phyloP scores from a whole-genome alignment of 2,113 vertebrate genomes.

The Passer montanus region DNA sequence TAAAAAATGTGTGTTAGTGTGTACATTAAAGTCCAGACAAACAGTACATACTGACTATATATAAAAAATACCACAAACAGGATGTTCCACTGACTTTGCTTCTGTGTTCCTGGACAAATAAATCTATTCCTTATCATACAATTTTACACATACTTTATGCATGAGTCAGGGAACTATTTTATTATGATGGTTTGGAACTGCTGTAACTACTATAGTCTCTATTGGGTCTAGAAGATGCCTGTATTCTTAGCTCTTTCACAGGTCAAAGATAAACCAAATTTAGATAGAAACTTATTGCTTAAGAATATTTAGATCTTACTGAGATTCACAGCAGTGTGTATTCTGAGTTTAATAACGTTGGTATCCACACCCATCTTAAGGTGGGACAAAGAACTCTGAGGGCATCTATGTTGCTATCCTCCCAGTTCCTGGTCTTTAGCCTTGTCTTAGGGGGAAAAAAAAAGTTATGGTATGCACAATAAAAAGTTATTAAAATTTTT shows the following conservation, averaged over 20 bases:
- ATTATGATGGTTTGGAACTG: neutral
- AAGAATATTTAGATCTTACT: neutral
- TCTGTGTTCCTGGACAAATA: neutral
- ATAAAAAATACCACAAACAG: slow-evolving; percentile 57
- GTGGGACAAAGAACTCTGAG: neutral
- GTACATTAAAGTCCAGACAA: slow-evolving; percentile 59
- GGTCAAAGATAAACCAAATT: neutral
- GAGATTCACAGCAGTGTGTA: neutral
- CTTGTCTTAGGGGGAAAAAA: neutral
- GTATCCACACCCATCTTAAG: accelerated
- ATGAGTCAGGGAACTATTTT: neutral
- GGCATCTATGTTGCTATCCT: neutral
- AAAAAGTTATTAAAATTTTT: neutral
- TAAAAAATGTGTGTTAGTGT: slow-evolving; percentile 53
- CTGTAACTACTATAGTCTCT: neutral
- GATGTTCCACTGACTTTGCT: slow-evolving; percentile 52
- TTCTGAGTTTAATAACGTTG: neutral
- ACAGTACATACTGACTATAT: slow-evolving; percentile 5
- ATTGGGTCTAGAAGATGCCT: neutral
- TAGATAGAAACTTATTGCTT: neutral
- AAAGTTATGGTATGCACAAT: accelerated
- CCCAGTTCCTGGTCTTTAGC: neutral
- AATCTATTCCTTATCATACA: slow-evolving; percentile 14
- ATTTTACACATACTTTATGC: neutral
- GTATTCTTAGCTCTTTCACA: neutral